These are phyloP conservation scores for Dryocosmus kuriphilus DNA, from an alignment of 2,888 invertebrate genomes.

Conservation along the genomic window DNA sequence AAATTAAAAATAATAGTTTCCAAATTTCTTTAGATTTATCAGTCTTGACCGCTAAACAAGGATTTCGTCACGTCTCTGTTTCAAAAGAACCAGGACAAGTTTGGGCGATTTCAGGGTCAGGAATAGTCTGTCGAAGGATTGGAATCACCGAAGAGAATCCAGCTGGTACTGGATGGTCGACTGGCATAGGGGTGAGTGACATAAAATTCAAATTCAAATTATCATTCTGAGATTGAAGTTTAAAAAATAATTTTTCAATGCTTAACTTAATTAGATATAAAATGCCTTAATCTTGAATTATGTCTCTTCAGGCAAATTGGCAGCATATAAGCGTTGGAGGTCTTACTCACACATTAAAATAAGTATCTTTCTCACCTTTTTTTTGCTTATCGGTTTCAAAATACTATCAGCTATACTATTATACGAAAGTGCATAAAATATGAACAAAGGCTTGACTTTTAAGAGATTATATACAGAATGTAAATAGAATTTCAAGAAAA, in stretches of 20 bases:
- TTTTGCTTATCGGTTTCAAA: slow-evolving; percentile 34
- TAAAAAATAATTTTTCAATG: not conserved
- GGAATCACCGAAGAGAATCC: slow-evolving; percentile 87
- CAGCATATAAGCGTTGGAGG: slow-evolving; percentile 71
- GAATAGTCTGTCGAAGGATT: slow-evolving; percentile 84
- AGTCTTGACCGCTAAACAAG: slow-evolving; percentile 75
- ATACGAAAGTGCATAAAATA: not conserved
- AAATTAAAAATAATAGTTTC: slow-evolving; percentile 36
- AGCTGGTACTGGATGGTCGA: slow-evolving; percentile 89
- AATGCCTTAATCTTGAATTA: slow-evolving; percentile 20
- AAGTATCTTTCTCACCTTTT: not conserved
- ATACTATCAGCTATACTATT: slow-evolving; percentile 36
- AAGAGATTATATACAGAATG: slow-evolving; percentile 14
- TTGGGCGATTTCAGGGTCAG: slow-evolving; percentile 87
- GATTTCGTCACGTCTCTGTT: slow-evolving; percentile 87
- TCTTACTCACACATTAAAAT: slow-evolving; percentile 65
- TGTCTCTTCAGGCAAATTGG: slow-evolving; percentile 72
- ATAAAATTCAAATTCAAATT: not conserved
- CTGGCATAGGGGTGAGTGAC: slow-evolving; percentile 79
- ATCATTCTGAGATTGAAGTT: not conserved
- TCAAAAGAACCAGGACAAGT: slow-evolving; percentile 82
- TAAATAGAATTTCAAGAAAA: slow-evolving; percentile 11
- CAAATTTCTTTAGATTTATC: slow-evolving; percentile 66
- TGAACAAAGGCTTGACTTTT: not conserved
- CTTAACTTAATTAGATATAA: not conserved